Evolutionary conservation across 2,888 invertebrate genomes (phyloP).

Genomic region (Portevinia maculata): DNA sequence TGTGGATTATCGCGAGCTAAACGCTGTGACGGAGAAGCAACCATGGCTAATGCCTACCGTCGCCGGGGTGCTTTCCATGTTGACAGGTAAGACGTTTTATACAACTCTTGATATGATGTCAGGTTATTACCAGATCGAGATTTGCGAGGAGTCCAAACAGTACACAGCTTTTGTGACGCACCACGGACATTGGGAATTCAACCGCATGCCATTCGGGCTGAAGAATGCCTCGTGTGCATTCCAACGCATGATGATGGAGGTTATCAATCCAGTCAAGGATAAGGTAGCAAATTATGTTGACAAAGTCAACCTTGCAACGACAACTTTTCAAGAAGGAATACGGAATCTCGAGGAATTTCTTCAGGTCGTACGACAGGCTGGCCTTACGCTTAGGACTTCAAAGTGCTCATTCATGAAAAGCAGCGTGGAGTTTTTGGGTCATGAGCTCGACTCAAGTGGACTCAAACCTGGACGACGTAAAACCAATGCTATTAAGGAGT

Average conservation of each 20-base stretch:
- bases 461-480: conserved; percentile 76
- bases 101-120: conserved; percentile 78
- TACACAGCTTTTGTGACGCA: conserved; percentile 78
- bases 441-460: conserved; percentile 75
- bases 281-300: conserved; percentile 57
- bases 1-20: conserved; percentile 64
- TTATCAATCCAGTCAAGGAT: conserved; percentile 34
- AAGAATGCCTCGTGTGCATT: conserved; percentile 80
- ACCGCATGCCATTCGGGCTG: conserved; percentile 80
- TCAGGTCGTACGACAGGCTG: conserved; percentile 28
- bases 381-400: conserved; percentile 64
- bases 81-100: conserved; percentile 76
- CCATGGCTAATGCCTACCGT: conserved; percentile 66
- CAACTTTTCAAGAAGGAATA: conserved; percentile 48
- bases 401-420: conserved; percentile 75
- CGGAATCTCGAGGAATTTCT: conserved; percentile 53
- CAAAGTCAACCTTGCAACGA: conserved; percentile 54
- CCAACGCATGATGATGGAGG: conserved; percentile 75
- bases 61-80: conserved; percentile 74
- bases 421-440: conserved; percentile 76
- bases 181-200: conserved; percentile 79
- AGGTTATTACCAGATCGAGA: conserved; percentile 65
- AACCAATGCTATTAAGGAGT: conserved; percentile 74
- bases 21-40: conserved; percentile 51
- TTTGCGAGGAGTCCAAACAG: conserved; percentile 76